These are phyloP conservation scores for Mechanitis mazaeus DNA, from an alignment of 2,888 invertebrate species.

Conservation along the genomic window DNA sequence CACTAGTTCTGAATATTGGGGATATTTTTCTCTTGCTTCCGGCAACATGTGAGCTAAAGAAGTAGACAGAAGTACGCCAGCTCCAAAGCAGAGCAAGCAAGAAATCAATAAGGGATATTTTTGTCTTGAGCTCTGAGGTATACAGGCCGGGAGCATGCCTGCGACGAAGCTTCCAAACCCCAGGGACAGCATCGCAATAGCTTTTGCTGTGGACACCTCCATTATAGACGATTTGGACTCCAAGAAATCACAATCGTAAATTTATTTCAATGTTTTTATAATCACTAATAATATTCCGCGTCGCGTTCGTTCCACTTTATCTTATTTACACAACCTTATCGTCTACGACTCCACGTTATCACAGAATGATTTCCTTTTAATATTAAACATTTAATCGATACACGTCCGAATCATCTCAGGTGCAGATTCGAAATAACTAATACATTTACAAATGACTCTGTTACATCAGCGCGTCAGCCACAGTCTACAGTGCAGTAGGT, in stretches of 20 bases:
- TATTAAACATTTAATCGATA: neutral
- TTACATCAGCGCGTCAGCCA: neutral
- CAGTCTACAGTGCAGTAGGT: too few species aligned
- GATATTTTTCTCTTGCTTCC: slow-evolving; percentile 81
- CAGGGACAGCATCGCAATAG: slow-evolving; percentile 79
- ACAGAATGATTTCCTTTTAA: slow-evolving; percentile 10
- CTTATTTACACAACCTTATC: slow-evolving; percentile 34
- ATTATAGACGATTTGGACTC: slow-evolving; percentile 41
- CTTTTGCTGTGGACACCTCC: slow-evolving; percentile 77
- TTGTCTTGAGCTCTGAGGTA: slow-evolving; percentile 76
- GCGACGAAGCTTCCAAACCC: slow-evolving; percentile 82
- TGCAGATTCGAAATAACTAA: neutral
- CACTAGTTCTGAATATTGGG: slow-evolving; percentile 78
- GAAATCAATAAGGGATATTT: slow-evolving; percentile 80
- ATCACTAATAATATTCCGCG: slow-evolving; percentile 5
- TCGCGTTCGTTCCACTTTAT: slow-evolving; percentile 23
- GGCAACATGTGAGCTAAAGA: slow-evolving; percentile 87
- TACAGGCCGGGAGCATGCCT: slow-evolving; percentile 82
- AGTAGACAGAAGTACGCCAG: slow-evolving; percentile 86
- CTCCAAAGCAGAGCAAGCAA: slow-evolving; percentile 85
- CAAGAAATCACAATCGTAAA: neutral
- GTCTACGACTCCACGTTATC: slow-evolving; percentile 17
- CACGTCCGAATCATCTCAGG: slow-evolving; percentile 17
- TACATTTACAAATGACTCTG: neutral
- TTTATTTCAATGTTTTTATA: slow-evolving; percentile 2